Evolutionary conservation across 2,797 vertebrate genomes (phyloP), one percentile per base, ranked within the genome.

Genomic region (Chelon auratus): DNA sequence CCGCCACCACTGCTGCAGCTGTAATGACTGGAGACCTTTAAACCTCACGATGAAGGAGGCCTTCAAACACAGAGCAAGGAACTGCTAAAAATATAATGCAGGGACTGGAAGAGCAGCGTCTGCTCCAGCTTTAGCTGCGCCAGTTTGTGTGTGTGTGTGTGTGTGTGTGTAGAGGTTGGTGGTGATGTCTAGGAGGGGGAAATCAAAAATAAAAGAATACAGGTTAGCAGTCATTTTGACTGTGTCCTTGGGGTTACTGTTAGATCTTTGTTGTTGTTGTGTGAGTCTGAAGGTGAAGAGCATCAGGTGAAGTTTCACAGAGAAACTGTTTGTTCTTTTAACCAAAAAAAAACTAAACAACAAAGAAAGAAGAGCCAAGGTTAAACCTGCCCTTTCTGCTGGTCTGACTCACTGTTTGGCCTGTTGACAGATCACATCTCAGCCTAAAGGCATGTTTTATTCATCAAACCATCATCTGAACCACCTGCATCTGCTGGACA

Each of bases 11-110:
- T 18, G 13, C 54, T n/a, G 8, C 56, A 17, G 50, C 82, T 77
- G 80, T 85, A 73, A 79, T 69, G 73, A 84, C 78, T 48, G 22
- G 33, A 57, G 65, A 81, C 76, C 78, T 77, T 72, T 62, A 59
- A 74, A 58, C 72, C 56, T 63, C 52, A 45, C 33, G 39, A 43
- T 36, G 66, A 73, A 33, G 11, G 65, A 77, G 67, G 52, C 45
- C 73, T 55, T 66, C 56, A 36, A 26, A 56, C 56, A 15, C 45
- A 7, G 15, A 30, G 22, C 0, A 9, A 58, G 43, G 24, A 0
- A 11, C 8, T 2, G 10, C 55, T 70, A n/a, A 68, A 63, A 56
- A 69, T 47, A 66, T 5, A 3, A 48, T 0, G 14, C n/a, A 33
- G 26, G 36, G 51, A 50, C 33, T 33, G 57, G n/a, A 67, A 47